Evolutionary conservation across 2,113 vertebrate species (phyloP), one percentile per base, ranked within the genome.

Genomic region (Podilymbus podiceps): DNA sequence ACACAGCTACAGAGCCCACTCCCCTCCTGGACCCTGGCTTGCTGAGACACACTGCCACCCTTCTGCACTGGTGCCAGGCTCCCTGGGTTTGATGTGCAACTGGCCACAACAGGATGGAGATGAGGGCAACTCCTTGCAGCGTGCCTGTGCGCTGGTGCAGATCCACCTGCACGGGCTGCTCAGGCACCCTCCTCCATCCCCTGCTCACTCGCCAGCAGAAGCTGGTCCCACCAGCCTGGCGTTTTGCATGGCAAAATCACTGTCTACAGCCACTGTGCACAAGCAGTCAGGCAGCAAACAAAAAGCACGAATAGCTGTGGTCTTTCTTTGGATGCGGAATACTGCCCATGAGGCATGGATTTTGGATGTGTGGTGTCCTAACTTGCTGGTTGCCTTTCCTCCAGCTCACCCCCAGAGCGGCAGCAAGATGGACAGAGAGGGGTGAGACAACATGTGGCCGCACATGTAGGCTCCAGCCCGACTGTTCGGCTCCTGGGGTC

Each of bases 201-300:
- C 31, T 84, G 53, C 40, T 92, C 64, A 53, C 2, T 0, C 0
- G 3, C 40, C 53, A 56, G 49, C 28, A 93, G 77, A 69, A 74
- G 11, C 13, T 46, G 40, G 4, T 69, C 15, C 35, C 63, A 40
- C 77, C 46, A 76, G 33, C 11, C 17, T 49, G 8, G 9, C 13
- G 11, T 14, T 91, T 11, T 35, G 53, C 72, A 62, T 38, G n/a
- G 25, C 52, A 78, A 63, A 81, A 78, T 10, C 46, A 31, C 50
- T 55, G 42, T 33, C 28, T 67, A 64, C 12, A 85, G 52, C 44
- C n/a, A 64, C 40, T 0, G 0, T 20, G 47, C 6, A 10, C 38
- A 67, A 89, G 56, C 49, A 85, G 69, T n/a, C 31, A 63, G 60
- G 35, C 17, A 63, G 66, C 31, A 82, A 83, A 85, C 25, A 64